phyloP scores from a whole-genome alignment of 2,113 vertebrate genomes.

The human region DNA sequence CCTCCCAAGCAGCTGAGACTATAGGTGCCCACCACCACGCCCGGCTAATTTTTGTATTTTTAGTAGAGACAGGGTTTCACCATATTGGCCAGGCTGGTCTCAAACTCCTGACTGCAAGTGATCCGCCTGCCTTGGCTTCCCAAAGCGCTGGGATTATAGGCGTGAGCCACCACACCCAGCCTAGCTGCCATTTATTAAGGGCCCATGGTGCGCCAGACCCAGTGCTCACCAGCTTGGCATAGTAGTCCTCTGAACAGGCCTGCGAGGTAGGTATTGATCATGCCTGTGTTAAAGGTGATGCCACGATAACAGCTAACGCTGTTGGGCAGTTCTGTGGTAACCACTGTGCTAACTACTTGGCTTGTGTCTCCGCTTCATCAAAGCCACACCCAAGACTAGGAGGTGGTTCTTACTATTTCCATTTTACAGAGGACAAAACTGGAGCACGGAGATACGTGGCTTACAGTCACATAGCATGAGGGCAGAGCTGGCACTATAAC shows the following conservation, averaged over 20 bases:
- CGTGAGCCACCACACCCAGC: no score
- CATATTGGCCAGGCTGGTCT: no score
- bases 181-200: background rate
- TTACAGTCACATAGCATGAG: background rate
- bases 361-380: fast-evolving
- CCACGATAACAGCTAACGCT: background rate
- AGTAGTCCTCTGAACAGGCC: background rate
- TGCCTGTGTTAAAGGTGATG: background rate
- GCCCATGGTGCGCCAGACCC: background rate
- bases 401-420: no score
- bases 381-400: background rate
- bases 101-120: no score
- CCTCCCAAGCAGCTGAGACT: no score
- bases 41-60: no score
- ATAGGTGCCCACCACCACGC: no score
- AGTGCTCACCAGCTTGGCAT: background rate
- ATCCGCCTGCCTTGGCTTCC: no score
- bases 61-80: no score
- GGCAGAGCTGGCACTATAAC: background rate
- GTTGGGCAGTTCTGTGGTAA: fast-evolving
- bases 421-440: background rate
- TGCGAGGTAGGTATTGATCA: background rate
- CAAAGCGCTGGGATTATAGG: no score
- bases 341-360: background rate
- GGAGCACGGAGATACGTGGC: background rate